Evolutionary conservation across 2,888 invertebrate genomes (phyloP).

Genomic region (Diarsia rubi): DNA sequence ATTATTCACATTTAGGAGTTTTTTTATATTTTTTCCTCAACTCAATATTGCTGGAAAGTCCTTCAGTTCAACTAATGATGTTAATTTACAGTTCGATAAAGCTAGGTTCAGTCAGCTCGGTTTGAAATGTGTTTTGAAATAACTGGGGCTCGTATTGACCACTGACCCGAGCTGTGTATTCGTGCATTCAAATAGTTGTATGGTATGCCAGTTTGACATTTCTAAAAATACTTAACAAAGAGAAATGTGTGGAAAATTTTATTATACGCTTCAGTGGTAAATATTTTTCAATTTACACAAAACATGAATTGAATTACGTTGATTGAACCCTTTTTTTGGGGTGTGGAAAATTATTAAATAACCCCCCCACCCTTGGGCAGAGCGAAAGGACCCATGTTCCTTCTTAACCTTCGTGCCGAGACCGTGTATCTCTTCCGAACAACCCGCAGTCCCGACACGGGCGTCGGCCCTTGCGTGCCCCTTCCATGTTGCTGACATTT

Average conservation of each 20-base stretch:
- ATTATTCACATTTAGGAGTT: constrained; percentile 5
- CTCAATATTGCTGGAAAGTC: constrained; percentile 29
- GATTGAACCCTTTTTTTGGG: no score
- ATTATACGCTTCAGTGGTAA: neutral
- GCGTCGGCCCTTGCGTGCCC: no score
- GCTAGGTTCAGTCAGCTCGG: constrained; percentile 34
- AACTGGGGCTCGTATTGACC: constrained; percentile 37
- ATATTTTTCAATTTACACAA: constrained; percentile 2
- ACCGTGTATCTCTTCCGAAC: no score
- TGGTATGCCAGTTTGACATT: constrained; percentile 15
- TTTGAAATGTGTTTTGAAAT: constrained; percentile 57
- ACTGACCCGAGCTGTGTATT: constrained; percentile 37
- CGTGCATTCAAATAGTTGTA: constrained; percentile 27
- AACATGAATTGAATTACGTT: no score
- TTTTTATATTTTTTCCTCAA: constrained; percentile 21
- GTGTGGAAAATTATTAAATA: no score
- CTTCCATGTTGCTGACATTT: no score
- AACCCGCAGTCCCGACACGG: no score
- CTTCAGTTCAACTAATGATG: constrained; percentile 42
- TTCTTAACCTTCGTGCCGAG: no score
- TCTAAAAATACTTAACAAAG: constrained; percentile 25
- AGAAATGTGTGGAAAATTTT: constrained; percentile 3
- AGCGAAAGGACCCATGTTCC: no score
- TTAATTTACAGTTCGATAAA: constrained; percentile 55
- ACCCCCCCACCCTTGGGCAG: no score